Percentiles rank a stretch among this genome's conserved stretches.
Conservation (phyloP, 2,888 invertebrate genomes). For the Oscheius sp. region DNA sequence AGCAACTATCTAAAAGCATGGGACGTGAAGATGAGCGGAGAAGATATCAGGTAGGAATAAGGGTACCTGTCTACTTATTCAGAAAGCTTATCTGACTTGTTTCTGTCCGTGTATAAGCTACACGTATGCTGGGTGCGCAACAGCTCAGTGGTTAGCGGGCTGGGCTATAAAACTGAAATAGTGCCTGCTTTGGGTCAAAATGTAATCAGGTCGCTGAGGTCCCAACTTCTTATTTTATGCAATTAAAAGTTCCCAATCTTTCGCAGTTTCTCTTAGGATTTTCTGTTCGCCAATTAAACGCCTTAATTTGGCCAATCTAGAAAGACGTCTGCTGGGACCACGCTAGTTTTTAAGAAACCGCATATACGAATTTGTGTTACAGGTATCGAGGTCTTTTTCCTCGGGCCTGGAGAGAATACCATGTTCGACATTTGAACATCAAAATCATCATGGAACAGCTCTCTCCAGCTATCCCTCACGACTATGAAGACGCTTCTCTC, state of each 20-base stretch:
- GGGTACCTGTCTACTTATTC: neutral
- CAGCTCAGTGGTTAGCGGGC: too few species aligned
- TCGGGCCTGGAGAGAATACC: conserved; percentile 89
- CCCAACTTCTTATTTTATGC: too few species aligned
- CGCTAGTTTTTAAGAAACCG: neutral
- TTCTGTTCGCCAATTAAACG: neutral
- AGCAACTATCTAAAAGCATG: conserved; percentile 38
- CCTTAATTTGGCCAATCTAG: too few species aligned
- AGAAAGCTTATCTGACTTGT: too few species aligned
- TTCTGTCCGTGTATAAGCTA: too few species aligned
- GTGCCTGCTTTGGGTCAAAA: too few species aligned
- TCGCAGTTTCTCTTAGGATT: neutral
- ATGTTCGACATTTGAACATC: conserved; percentile 84
- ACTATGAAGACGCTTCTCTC: conserved; percentile 90
- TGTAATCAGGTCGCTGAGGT: too few species aligned
- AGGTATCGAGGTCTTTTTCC: conserved; percentile 84
- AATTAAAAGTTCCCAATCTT: too few species aligned
- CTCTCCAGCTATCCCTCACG: conserved; percentile 91
- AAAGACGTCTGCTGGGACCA: too few species aligned
- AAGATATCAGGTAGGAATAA: conserved; percentile 28
- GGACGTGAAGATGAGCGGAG: conserved; percentile 36
- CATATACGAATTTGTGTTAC: conserved; percentile 2
- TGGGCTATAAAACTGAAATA: too few species aligned
- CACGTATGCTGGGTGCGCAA: too few species aligned
- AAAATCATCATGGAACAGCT: conserved; percentile 87